These are phyloP conservation scores for Xylophagus ater DNA, from an alignment of 2,888 invertebrate species.

Conservation along the genomic window DNA sequence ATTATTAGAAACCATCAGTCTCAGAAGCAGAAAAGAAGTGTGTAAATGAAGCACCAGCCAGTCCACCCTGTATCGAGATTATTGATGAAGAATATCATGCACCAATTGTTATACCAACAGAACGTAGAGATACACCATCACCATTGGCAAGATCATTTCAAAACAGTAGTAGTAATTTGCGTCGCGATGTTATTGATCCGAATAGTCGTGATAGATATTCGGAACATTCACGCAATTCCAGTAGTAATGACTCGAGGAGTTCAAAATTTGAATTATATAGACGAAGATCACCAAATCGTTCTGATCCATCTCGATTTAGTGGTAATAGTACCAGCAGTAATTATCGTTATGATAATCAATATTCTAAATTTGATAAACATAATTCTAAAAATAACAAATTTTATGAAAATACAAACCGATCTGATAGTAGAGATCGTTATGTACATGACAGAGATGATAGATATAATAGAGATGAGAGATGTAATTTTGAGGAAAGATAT, in stretches of 20 bases:
- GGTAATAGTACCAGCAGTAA: too few species aligned
- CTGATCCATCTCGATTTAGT: constrained; percentile 4
- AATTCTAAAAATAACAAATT: too few species aligned
- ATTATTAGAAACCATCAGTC: too few species aligned
- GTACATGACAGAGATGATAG: too few species aligned
- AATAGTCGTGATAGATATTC: too few species aligned
- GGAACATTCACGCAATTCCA: neutral
- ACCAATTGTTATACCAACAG: constrained; percentile 16
- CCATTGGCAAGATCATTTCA: neutral
- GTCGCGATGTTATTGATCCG: too few species aligned
- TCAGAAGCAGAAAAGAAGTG: too few species aligned
- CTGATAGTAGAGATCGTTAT: too few species aligned
- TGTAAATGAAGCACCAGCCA: constrained; percentile 14
- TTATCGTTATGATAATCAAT: constrained; percentile 5
- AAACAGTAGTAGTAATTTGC: neutral
- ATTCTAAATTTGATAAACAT: too few species aligned
- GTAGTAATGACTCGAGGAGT: neutral
- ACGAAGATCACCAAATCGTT: constrained; percentile 13
- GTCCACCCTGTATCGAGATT: constrained; percentile 8
- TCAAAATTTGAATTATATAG: constrained; percentile 7
- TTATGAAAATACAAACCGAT: too few species aligned
- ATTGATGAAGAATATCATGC: constrained; percentile 3
- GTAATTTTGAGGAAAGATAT: too few species aligned
- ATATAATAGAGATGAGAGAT: too few species aligned
- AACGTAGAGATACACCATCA: constrained; percentile 11